Base-by-base conservation (phyloP, 2,113 vertebrate genomes). In the Lycocorax pyrrhopterus region DNA sequence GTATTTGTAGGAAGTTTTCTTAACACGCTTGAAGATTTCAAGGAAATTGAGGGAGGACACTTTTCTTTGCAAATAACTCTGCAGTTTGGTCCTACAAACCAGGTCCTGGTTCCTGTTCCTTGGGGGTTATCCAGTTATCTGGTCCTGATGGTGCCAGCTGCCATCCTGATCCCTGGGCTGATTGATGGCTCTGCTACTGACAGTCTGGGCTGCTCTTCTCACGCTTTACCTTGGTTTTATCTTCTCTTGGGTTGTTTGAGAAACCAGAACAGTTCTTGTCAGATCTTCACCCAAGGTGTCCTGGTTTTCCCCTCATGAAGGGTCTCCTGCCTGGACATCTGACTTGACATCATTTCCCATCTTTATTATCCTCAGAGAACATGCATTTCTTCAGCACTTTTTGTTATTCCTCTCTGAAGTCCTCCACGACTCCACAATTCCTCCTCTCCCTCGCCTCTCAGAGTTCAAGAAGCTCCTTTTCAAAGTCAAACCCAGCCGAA, bases 361-460 rank as follows among this genome's bases (percentile, higher is more conserved):
- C 35, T 80, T 35, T 23, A 16, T 44, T 68, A 4, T 15, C 59
- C 44, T n/a, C 64, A 46, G n/a, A 16, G 16, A 59, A 68, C 1
- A 6, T 1, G 4, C 26, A 18, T 51, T 88, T 52, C 51, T 51
- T 47, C 58, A 72, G 12, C 29, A 21, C 26, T 1, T 64, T n/a
- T 44, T n/a, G 12, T 35, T 71, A 46, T 43, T 52, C 14, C 51
- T 33, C 20, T 3, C 6, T 53, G n/a, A 52, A 41, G 44, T 29
- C 78, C 23, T 75, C 43, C 20, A 18, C 27, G 8, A 6, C 30
- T 75, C 43, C 20, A 16, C 27, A 9, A 6, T 43, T 10, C 53
- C 3, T 2, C 44, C 49, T 46, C 29, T 60, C n/a, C 16, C 10
- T 41, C 2, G 0, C 16, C 20, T 69, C 1, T 0, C 15, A 37